Conservation (phyloP, 1,140 invertebrate genomes). For the Pseudomyrmex cubaensis region DNA sequence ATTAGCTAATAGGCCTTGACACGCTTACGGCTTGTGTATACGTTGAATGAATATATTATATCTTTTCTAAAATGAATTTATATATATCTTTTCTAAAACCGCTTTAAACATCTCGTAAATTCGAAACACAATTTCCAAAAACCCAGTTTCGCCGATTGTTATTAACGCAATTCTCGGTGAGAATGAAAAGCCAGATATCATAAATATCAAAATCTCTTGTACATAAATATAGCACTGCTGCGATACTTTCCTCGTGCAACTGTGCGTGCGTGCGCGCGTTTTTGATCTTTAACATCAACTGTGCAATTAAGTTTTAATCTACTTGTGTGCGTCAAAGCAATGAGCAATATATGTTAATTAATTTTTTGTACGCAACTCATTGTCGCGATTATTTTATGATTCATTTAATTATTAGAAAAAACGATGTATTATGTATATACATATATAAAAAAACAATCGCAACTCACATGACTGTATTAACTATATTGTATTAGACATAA, state of each 20-base stretch:
- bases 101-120: conserved; percentile 27
- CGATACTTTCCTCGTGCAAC: too few relatives aligned
- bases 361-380: background rate
- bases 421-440: background rate
- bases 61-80: background rate
- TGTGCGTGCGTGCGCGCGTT: too few relatives aligned
- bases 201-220: background rate
- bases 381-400: background rate
- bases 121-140: conserved; percentile 11
- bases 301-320: background rate
- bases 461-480: background rate
- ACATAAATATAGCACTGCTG: background rate
- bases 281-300: conserved; percentile 11
- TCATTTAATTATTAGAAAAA: conserved; percentile 20
- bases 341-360: conserved; percentile 5
- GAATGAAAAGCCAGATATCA: background rate
- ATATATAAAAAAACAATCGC: background rate
- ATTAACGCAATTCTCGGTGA: background rate
- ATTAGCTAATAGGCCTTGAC: conserved; percentile 71
- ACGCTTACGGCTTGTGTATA: conserved; percentile 36
- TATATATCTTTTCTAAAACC: background rate
- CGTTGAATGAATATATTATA: conserved; percentile 64
- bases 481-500: background rate
- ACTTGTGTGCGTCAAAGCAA: background rate
- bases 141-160: background rate